Evolutionary conservation across 2,888 invertebrate genomes (phyloP), one percentile per base, ranked within the genome.

Genomic region (Polyommatus iphigenia): DNA sequence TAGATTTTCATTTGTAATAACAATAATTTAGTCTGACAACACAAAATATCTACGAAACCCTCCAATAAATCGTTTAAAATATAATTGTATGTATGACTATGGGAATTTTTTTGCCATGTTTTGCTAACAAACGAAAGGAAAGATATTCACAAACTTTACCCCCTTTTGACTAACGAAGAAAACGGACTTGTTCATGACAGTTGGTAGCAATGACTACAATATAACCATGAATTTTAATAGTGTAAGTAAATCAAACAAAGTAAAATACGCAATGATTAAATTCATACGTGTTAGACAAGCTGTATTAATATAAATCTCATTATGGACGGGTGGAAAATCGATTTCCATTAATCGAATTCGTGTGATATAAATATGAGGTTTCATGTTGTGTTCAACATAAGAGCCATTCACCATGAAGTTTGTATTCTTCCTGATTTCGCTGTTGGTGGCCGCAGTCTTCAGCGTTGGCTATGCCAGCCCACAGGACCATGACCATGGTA

Each of bases 301-400:
- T 67, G 15, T 29, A 67, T 67, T 67, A 67, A 67, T 29, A 29
- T 67, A 29, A 67, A 67, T 67, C 29, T 67, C 67, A 67, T 67
- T 67, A 67, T 67, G 15, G 29, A 67, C 67, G 67, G 29, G 29
- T 67, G 29, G 29, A 67, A 67, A 67, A 67, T 67, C 67, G 67
- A 67, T 67, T 67, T 67, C 5, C 62, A 67, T 67, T 67, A 29
- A 67, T 67, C 67, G 67, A 67, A 32, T 67, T 15, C 15, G 32
- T 67, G 29, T 67, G 29, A 67, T 67, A 67, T 67, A 67, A 67
- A 67, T 67, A 67, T 29, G 29, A 4, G 6, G 5, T 5, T 4
- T 1, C 8, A 20, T 32, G 18, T 5, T 5, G 6, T 67, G 29
- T 67, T 67, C 18, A 18, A 18, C 7, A 15, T 15, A 67, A 67